Evolutionary conservation across 2,797 vertebrate genomes (phyloP).

Genomic region (Sebastes vulpes): DNA sequence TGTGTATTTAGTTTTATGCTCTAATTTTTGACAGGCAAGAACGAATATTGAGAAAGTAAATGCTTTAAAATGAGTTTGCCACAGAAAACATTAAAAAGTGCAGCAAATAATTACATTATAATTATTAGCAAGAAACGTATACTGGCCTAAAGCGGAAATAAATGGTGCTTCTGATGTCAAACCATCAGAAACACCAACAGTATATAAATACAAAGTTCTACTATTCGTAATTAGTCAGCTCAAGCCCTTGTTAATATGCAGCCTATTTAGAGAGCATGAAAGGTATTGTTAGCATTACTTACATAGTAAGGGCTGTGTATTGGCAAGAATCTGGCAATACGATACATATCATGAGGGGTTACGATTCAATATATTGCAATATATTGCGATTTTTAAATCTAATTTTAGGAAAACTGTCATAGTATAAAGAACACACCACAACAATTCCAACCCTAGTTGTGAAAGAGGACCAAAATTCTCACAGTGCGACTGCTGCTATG

Average conservation of each 20-base stretch:
- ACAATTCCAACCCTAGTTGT: not conserved
- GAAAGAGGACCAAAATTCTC: not conserved
- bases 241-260: not conserved
- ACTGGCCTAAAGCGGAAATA: not conserved
- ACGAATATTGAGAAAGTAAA: not conserved
- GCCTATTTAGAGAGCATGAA: not conserved
- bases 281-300: no score
- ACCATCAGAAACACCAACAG: not conserved
- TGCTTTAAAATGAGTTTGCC: not conserved
- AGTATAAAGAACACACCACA: no score
- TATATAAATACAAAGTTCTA: not conserved
- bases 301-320: no score
- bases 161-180: not conserved
- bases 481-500: not conserved
- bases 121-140: not conserved
- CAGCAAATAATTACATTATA: not conserved
- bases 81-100: not conserved
- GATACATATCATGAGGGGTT: no score
- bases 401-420: no score
- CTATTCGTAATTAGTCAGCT: not conserved
- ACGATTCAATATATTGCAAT: no score
- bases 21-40: not conserved
- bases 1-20: not conserved
- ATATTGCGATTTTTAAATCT: no score
- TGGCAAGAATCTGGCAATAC: no score